Base-by-base conservation (phyloP, 2,797 vertebrate genomes). In the Syngnathus rostellatus region DNA sequence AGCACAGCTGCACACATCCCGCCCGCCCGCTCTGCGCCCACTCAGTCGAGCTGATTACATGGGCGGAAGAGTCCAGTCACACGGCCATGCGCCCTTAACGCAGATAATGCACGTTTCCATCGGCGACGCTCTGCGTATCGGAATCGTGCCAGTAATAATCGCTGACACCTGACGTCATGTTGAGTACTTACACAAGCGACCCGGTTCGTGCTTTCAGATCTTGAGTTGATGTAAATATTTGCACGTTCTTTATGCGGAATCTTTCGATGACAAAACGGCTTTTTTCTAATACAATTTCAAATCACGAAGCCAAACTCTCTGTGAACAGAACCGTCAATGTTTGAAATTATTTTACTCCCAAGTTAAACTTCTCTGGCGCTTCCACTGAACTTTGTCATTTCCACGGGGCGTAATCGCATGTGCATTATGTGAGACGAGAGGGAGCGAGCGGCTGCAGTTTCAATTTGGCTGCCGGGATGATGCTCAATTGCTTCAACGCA, bases 1-100 rank as follows among this genome's bases (percentile, higher is more conserved):
- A 91, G 85, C 87, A 82, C 88, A 89, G 87, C 89, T 89, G 89
- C 83, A 82, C 73, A 73, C 82, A 88, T 88, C 81, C 75, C 66
- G 75, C 72, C 83, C 81, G 88, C 81, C 75, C 65, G 76, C 72
- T 84, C 81, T 84, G 80, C 86, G 85, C 83, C 83, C 75, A 64
- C 80, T 86, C 82, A 58, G 81, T 84, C 84, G 83, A 86, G 79
- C 81, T 86, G 84, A 89, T 88, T 89, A 81, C 82, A 85, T 72
- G 72, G 75, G 73, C 78, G 74, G 78, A 76, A 31, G 59, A 77
- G 81, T 77, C 72, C 75, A 79, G 84, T 83, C 77, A 70, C 69
- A 77, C 71, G 72, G 46, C 68, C 73, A 25, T 39, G 55, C 76
- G 72, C 68, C 70, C 67, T 74, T 38, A 50, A 76, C 83, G 80